A percentile compares a stretch with the other conserved stretches of the same genome.
phyloP scores from a whole-genome alignment of 2,797 vertebrate species.

The Helicolenus hilgendorfi region DNA sequence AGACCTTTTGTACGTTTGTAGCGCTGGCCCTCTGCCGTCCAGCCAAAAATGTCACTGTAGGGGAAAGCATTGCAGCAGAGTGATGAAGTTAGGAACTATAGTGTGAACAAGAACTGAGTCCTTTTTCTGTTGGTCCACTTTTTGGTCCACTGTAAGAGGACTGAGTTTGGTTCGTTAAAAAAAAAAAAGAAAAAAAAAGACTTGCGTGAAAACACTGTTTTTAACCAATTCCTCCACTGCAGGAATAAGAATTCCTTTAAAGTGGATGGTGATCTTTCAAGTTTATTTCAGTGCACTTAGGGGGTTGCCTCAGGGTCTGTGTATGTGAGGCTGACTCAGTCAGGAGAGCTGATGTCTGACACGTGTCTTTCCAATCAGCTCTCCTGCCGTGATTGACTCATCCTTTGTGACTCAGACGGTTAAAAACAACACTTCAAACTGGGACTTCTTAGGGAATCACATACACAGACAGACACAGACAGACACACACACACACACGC shows the following conservation, averaged over 20 bases:
- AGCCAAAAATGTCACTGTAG: too few species aligned
- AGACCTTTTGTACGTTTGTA: too few species aligned
- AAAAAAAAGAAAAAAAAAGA: too few species aligned
- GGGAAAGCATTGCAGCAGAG: too few species aligned
- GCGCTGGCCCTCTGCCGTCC: too few species aligned
- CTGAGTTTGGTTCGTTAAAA: too few species aligned
- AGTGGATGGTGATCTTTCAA: not conserved
- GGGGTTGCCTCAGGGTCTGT: conserved; percentile 20
- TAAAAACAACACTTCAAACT: conserved; percentile 22
- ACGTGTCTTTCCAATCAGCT: conserved; percentile 55
- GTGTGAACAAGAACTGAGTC: too few species aligned
- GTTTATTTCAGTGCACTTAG: conserved; percentile 14
- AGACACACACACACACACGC: not conserved
- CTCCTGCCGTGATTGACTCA: conserved; percentile 33
- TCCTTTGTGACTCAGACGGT: conserved; percentile 46
- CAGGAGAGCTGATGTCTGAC: conserved; percentile 47
- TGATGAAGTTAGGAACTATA: too few species aligned
- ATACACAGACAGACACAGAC: conserved; percentile 3
- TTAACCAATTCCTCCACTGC: not conserved
- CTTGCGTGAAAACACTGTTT: not conserved
- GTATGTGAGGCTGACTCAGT: conserved; percentile 8
- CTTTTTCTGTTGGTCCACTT: too few species aligned
- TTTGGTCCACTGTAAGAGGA: too few species aligned
- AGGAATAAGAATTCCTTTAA: not conserved
- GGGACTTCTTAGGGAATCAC: conserved; percentile 44